Evolutionary conservation across 2,113 vertebrate species (phyloP).

Genomic region (Callorhinus ursinus): DNA sequence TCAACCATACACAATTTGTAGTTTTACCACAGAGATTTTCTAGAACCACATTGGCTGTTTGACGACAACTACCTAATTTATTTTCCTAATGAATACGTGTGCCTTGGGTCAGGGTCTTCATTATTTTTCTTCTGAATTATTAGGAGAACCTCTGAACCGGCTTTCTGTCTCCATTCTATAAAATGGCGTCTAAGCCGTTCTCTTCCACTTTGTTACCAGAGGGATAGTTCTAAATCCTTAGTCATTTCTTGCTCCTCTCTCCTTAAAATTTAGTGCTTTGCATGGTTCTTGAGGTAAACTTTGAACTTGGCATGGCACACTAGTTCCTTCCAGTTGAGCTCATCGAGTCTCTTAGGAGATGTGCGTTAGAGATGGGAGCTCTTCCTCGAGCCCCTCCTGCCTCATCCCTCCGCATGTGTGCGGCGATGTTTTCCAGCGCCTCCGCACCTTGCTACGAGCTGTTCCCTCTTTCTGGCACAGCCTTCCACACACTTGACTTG

Average conservation of each 20-base stretch:
- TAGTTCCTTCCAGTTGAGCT: neutral
- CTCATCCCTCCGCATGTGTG: neutral
- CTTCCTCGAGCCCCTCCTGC: neutral
- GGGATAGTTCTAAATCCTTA: neutral
- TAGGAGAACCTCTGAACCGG: neutral
- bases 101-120: neutral
- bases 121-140: slow-evolving; percentile 23
- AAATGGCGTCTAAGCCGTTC: neutral
- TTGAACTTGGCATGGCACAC: neutral
- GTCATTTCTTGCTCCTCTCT: neutral
- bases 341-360: neutral
- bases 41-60: neutral
- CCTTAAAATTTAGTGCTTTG: neutral
- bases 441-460: neutral
- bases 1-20: neutral
- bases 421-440: neutral
- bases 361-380: neutral
- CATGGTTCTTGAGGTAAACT: neutral
- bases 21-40: neutral
- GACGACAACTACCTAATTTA: neutral
- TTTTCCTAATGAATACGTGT: neutral
- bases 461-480: neutral
- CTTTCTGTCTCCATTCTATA: neutral
- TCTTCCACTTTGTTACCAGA: neutral
- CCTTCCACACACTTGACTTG: neutral